A percentile compares a stretch with the other conserved stretches of the same genome.
These are phyloP conservation scores for Gambusia affinis DNA, from an alignment of 2,113 vertebrate species.

Conservation along the genomic window DNA sequence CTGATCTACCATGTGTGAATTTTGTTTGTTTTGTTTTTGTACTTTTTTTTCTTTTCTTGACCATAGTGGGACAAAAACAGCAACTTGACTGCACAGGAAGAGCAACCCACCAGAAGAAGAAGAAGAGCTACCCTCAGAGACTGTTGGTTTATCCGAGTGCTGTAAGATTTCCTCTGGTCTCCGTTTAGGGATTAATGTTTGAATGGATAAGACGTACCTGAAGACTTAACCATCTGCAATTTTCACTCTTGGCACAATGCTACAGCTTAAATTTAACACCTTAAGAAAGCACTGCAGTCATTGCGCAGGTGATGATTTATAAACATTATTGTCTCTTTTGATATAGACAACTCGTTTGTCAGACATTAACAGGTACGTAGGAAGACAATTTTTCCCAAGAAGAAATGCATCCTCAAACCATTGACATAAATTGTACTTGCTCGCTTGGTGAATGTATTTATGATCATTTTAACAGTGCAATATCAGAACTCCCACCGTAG, in stretches of 20 bases:
- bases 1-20: slow-evolving; percentile 52
- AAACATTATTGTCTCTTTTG: slow-evolving; percentile 1
- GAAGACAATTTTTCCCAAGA: too few relatives aligned
- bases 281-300: slow-evolving; percentile 66
- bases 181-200: slow-evolving; percentile 75
- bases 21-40: slow-evolving; percentile 25
- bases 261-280: slow-evolving; percentile 64
- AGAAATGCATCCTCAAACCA: too few relatives aligned
- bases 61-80: slow-evolving; percentile 28
- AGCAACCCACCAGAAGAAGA: slow-evolving; percentile 23
- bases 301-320: slow-evolving; percentile 60
- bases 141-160: slow-evolving; percentile 56
- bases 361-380: slow-evolving; percentile 2
- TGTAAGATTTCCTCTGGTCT: slow-evolving; percentile 73
- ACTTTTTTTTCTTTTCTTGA: slow-evolving; percentile 20
- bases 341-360: slow-evolving; percentile 54
- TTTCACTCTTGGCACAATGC: slow-evolving; percentile 61
- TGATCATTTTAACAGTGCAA: too few relatives aligned
- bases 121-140: slow-evolving; percentile 18
- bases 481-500: too few relatives aligned
- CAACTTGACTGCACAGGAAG: slow-evolving; percentile 30
- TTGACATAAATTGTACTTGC: too few relatives aligned
- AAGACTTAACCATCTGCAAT: slow-evolving; percentile 66
- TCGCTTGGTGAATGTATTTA: too few relatives aligned
- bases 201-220: slow-evolving; percentile 76